Base-by-base conservation (phyloP, 2,113 vertebrate genomes). In the Syrmaticus mikado region DNA sequence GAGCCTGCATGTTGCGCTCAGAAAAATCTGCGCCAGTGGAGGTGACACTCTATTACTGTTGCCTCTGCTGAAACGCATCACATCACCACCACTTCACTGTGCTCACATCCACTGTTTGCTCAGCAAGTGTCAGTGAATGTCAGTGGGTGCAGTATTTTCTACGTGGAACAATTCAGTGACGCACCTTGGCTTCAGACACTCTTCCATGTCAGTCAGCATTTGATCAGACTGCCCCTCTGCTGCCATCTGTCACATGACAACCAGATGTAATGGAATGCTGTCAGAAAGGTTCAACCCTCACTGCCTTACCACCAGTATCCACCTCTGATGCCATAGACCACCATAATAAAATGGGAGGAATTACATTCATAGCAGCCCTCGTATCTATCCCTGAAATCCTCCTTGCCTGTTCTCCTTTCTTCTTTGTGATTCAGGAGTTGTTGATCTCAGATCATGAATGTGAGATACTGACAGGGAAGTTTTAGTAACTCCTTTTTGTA, bases 391-490 rank as follows among this genome's bases (percentile, higher is more conserved):
- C 36, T 87, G 62, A 79, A 85, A 50, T 8, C 60, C 66, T 43
- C 41, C 20, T n/a, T 57, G n/a, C 13, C 5, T 41, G 4, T 84
- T 86, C 16, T 38, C 8, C 2, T 93, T 90, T 81, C 36, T 76
- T 48, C 19, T 0, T 0, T 38, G 19, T 24, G 25, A 50, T 52
- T 30, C 19, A 34, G 40, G 21, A 68, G 2, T 25, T 25, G 53
- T 61, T 90, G 48, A 57, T 58, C 68, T 75, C 41, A n/a, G 15
- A 41, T 15, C 0, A 1, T 45, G 36, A 28, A n/a, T 86, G 67
- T 55, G 62, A 64, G 66, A 28, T 25, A 30, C 6, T 1, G 3
- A 17, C 53, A 72, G 84, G 58, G 61, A 91, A 66, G 43, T 32
- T 16, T 3, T 45, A 41, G 12, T 34, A 11, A 50, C 80, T 74